Evolutionary conservation across 2,888 invertebrate genomes (phyloP).

Genomic region (Thecocarcelia acutangulata): DNA sequence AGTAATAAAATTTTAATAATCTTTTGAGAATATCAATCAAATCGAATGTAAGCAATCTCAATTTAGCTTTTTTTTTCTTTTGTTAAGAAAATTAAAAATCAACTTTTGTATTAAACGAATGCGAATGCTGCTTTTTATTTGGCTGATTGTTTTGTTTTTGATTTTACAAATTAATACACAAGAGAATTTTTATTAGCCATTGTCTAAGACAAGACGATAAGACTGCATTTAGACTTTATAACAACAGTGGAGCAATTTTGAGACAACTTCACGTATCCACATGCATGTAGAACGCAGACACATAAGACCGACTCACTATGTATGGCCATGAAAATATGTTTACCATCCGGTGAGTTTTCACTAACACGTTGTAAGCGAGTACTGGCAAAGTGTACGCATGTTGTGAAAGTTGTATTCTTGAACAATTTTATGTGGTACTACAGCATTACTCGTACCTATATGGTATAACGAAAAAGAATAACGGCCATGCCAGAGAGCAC

Average conservation of each 20-base stretch:
- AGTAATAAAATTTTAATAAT: conserved; percentile 68
- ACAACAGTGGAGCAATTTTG: conserved; percentile 4
- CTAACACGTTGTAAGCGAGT: too few species aligned
- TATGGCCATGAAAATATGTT: too few species aligned
- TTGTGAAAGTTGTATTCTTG: too few species aligned
- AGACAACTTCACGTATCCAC: neutral
- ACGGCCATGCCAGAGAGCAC: too few species aligned
- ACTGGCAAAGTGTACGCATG: too few species aligned
- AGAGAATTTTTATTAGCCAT: conserved; percentile 67
- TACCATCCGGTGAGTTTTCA: too few species aligned
- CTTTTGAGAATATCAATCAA: conserved; percentile 69
- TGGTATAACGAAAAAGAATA: too few species aligned
- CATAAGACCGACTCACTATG: too few species aligned
- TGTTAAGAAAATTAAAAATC: neutral
- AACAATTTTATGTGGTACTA: too few species aligned
- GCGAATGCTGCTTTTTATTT: conserved; percentile 23
- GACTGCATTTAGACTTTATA: neutral
- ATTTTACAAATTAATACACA: conserved; percentile 68
- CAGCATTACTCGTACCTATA: too few species aligned
- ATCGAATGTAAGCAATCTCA: conserved; percentile 54
- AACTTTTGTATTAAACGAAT: neutral
- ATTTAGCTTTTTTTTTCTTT: neutral
- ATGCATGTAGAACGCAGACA: too few species aligned
- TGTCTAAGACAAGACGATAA: conserved; percentile 34
- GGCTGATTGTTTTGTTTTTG: conserved; percentile 42